Evolutionary conservation across 2,797 vertebrate species (phyloP).

Genomic region (Lophotriccus pileatus): DNA sequence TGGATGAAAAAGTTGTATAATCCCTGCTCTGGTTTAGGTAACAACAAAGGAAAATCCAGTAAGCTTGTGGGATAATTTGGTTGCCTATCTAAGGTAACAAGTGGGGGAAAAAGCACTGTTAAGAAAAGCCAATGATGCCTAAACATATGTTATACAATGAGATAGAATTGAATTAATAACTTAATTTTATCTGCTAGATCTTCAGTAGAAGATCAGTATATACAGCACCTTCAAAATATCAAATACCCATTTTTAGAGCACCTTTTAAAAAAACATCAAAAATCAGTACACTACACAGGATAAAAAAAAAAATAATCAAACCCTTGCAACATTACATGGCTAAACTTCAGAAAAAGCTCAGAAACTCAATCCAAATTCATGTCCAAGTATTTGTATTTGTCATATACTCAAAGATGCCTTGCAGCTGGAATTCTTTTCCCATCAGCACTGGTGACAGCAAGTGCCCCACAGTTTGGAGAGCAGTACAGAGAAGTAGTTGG

Average conservation of each 20-base stretch:
- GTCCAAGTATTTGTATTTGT: background rate
- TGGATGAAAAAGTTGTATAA: background rate
- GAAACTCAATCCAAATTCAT: background rate
- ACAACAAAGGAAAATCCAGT: background rate
- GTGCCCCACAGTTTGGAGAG: background rate
- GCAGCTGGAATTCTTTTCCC: background rate
- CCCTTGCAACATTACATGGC: background rate
- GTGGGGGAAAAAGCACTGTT: fast-evolving
- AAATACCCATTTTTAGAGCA: background rate
- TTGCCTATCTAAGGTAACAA: background rate
- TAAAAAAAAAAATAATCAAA: background rate
- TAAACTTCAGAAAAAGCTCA: background rate
- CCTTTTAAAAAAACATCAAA: background rate
- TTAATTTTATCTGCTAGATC: background rate
- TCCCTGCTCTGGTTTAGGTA: background rate
- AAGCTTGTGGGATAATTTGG: background rate
- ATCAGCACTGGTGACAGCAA: fast-evolving
- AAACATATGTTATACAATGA: background rate
- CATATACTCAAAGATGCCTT: background rate
- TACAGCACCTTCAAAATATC: background rate
- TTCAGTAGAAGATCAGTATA: background rate
- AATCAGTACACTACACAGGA: background rate
- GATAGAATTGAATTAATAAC: background rate
- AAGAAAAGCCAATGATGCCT: background rate
- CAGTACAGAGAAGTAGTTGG: background rate